Percentiles rank a stretch among this genome's conserved stretches.
phyloP scores from a whole-genome alignment of 2,113 vertebrate species.

The Plectropomus leopardus region DNA sequence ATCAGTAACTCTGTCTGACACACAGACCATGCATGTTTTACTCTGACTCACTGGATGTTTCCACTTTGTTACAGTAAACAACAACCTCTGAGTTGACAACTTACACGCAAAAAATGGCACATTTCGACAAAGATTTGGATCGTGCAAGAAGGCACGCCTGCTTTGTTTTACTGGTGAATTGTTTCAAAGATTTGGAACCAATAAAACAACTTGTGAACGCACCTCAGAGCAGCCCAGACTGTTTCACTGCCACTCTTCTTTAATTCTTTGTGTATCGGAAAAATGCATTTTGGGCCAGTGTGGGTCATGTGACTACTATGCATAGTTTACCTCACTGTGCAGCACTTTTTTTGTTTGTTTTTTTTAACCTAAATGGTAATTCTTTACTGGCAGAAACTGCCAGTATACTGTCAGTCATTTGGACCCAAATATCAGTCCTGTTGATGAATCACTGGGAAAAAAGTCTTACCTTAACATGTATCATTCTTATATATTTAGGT shows the following conservation, averaged over 20 bases:
- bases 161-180: no score
- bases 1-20: neutral
- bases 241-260: neutral
- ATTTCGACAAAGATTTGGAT: no score
- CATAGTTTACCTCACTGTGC: neutral
- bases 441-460: neutral
- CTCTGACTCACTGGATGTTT: no score
- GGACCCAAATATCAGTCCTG: neutral
- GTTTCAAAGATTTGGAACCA: no score
- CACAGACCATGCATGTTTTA: neutral
- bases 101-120: no score
- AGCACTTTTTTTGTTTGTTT: neutral
- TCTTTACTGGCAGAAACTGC: neutral
- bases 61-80: no score
- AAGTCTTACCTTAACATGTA: neutral
- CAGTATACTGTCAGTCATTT: neutral
- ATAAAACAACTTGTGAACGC: no score
- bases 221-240: no score
- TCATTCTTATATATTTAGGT: no score
- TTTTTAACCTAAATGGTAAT: neutral
- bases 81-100: no score
- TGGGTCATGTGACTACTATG: neutral
- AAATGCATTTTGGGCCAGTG: neutral
- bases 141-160: no score
- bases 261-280: neutral